phyloP scores from a whole-genome alignment of 37 sponge, comb jelly and placozoan species.

The Chondrilla cf. caribensis region DNA sequence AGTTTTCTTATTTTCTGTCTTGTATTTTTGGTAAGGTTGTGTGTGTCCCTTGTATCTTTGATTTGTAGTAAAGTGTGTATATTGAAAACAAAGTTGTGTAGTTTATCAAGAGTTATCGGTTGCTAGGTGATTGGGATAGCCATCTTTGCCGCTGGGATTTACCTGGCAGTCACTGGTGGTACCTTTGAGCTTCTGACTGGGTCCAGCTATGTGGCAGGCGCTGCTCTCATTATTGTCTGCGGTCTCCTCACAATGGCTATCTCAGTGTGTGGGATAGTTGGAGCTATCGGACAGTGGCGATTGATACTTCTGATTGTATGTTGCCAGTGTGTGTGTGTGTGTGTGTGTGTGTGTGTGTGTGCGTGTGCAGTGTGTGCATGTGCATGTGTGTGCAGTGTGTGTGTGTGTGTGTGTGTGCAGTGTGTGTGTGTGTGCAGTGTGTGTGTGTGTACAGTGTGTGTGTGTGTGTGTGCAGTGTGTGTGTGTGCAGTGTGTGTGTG shows the following conservation, averaged over 20 bases:
- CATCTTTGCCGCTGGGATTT: slow-evolving; percentile 35
- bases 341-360: not conserved
- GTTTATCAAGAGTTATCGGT: not conserved
- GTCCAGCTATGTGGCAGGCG: slow-evolving; percentile 34
- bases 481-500: too few relatives aligned
- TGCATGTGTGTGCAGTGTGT: not conserved
- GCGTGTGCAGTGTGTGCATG: too few relatives aligned
- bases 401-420: too few relatives aligned
- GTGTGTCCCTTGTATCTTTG: too few relatives aligned
- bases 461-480: too few relatives aligned
- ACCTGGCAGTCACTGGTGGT: slow-evolving; percentile 25
- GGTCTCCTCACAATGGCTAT: slow-evolving; percentile 34
- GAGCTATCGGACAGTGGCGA: slow-evolving; percentile 16
- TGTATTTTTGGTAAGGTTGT: slow-evolving; percentile 1
- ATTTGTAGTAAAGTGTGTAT: too few relatives aligned
- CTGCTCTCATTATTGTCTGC: slow-evolving; percentile 33
- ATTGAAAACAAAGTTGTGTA: not conserved
- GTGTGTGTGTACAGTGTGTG: too few relatives aligned
- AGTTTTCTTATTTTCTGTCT: slow-evolving; percentile 3
- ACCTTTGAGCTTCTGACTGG: slow-evolving; percentile 34
- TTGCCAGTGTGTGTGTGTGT: not conserved
- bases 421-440: too few relatives aligned
- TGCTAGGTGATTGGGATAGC: slow-evolving; percentile 48
- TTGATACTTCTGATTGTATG: slow-evolving; percentile 37
- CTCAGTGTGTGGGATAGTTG: slow-evolving; percentile 18